Conservation (phyloP, 2,113 vertebrate genomes). For the Ptilorrhoa leucosticta region DNA sequence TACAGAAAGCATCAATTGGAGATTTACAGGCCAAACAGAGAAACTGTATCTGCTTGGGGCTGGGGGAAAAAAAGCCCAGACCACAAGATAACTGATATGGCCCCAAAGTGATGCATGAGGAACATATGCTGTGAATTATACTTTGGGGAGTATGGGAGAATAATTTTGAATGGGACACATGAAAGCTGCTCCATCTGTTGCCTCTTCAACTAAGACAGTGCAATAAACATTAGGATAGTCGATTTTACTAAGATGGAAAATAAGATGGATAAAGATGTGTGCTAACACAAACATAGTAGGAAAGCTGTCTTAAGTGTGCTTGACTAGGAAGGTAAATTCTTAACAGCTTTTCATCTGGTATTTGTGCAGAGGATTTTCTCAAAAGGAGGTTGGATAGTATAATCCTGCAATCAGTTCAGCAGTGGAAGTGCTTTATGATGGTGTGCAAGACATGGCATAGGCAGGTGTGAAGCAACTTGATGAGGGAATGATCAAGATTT, state of each 20-base stretch:
- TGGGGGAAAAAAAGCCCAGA: not conserved
- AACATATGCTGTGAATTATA: not conserved
- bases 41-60: not conserved
- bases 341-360: not conserved
- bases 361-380: constrained; percentile 21
- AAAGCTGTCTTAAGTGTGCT: not conserved
- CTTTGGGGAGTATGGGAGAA: not conserved
- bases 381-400: not conserved
- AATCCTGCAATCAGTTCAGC: not conserved
- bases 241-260: not conserved
- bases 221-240: not conserved
- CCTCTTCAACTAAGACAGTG: not conserved
- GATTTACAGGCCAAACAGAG: not conserved
- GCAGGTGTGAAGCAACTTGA: not conserved
- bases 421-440: not conserved
- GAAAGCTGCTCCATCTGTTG: not conserved
- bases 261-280: not conserved
- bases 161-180: not conserved
- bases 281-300: not conserved
- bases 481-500: not conserved
- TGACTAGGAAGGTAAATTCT: not conserved
- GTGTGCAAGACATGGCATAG: not conserved
- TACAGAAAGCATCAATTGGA: not conserved
- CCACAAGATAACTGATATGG: not conserved
- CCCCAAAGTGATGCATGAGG: not conserved